These are phyloP conservation scores for Zele albiditarsus DNA, from an alignment of 2,888 invertebrate genomes.

Conservation along the genomic window DNA sequence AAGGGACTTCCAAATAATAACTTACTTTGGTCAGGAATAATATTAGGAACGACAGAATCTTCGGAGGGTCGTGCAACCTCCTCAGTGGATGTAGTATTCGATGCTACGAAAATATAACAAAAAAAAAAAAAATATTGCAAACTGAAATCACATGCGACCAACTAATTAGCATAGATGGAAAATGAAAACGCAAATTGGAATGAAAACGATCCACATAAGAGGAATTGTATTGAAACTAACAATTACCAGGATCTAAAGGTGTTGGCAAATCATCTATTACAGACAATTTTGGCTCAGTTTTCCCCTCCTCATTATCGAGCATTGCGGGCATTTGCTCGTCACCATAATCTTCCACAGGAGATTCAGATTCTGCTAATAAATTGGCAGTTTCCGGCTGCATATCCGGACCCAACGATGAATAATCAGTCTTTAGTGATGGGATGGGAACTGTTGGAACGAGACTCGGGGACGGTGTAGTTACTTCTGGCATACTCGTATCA, in stretches of 20 bases:
- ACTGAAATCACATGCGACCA: neutral
- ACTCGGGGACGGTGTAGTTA: neutral
- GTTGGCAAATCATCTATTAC: slow-evolving; percentile 63
- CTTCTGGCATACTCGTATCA: slow-evolving; percentile 3
- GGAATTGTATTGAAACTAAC: slow-evolving; percentile 33
- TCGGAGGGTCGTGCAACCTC: slow-evolving; percentile 51
- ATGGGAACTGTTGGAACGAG: neutral
- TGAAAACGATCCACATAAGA: slow-evolving; percentile 39
- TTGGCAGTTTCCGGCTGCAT: slow-evolving; percentile 12
- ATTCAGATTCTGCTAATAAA: slow-evolving; percentile 18
- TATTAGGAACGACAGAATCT: slow-evolving; percentile 55
- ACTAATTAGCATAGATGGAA: slow-evolving; percentile 31
- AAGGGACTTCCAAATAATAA: slow-evolving; percentile 42
- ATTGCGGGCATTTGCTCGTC: slow-evolving; percentile 1
- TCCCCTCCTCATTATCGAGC: slow-evolving; percentile 43
- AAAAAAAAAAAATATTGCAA: slow-evolving; percentile 38
- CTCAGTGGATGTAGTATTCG: slow-evolving; percentile 52
- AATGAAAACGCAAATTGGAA: neutral
- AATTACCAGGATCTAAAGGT: slow-evolving; percentile 65
- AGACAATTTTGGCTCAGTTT: slow-evolving; percentile 56
- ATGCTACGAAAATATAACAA: slow-evolving; percentile 54
- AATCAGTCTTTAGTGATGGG: slow-evolving; percentile 15
- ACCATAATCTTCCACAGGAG: slow-evolving; percentile 14
- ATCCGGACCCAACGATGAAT: slow-evolving; percentile 14
- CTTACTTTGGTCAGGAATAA: slow-evolving; percentile 59